Evolutionary conservation across 1,140 invertebrate genomes (phyloP).

Genomic region (Mya arenaria): DNA sequence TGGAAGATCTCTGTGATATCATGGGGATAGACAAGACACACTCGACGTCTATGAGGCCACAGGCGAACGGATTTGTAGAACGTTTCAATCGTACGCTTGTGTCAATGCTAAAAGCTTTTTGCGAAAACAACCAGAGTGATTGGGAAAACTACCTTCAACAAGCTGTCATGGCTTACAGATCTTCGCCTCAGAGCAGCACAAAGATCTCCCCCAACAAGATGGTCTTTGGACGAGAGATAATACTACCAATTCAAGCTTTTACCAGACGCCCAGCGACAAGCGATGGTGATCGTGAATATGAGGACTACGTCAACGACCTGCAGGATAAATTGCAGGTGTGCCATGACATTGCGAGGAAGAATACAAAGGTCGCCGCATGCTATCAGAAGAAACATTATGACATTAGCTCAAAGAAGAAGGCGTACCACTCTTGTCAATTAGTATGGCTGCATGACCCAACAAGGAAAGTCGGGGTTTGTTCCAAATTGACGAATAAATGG

Average conservation of each 20-base stretch:
- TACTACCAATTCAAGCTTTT: background rate
- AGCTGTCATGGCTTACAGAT: conserved; percentile 28
- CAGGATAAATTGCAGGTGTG: background rate
- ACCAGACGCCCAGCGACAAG: background rate
- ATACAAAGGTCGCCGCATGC: background rate
- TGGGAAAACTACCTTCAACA: background rate
- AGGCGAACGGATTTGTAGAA: background rate
- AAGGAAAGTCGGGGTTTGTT: background rate
- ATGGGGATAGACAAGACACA: conserved; percentile 22
- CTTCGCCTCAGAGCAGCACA: conserved; percentile 41
- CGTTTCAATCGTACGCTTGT: conserved; percentile 8
- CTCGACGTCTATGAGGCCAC: background rate
- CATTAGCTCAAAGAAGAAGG: background rate
- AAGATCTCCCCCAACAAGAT: conserved; percentile 49
- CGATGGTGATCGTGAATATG: background rate
- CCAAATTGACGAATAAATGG: conserved; percentile 21
- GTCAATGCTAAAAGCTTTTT: conserved; percentile 5
- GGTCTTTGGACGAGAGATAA: conserved; percentile 57
- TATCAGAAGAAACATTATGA: background rate
- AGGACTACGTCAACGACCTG: background rate
- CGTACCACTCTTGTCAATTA: background rate
- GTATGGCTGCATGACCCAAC: conserved; percentile 32
- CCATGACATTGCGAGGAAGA: background rate
- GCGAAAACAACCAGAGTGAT: background rate
- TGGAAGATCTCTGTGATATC: conserved; percentile 15